These are phyloP conservation scores for Myathropa florea DNA, from an alignment of 2,888 invertebrate species.

Conservation along the genomic window DNA sequence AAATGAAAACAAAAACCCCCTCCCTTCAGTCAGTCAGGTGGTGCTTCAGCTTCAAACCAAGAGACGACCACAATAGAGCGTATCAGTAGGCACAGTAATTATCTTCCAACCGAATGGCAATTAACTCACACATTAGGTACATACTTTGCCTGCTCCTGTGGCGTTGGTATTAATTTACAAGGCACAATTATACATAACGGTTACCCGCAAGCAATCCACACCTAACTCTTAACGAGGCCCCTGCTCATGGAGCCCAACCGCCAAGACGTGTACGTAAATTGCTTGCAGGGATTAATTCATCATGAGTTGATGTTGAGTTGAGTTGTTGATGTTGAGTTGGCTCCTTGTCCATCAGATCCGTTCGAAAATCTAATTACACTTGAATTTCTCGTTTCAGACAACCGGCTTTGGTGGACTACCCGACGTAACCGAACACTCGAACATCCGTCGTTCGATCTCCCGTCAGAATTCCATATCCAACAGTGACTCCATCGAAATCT, in stretches of 20 bases:
- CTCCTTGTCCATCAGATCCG: background rate
- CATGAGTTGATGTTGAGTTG: background rate
- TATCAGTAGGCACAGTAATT: slow-evolving; percentile 29
- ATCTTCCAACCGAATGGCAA: slow-evolving; percentile 10
- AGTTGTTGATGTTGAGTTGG: background rate
- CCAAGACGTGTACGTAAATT: slow-evolving; percentile 29
- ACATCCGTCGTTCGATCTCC: slow-evolving; percentile 79
- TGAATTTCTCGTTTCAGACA: slow-evolving; percentile 74
- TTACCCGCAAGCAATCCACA: slow-evolving; percentile 32
- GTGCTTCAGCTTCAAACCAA: background rate
- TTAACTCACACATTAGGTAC: slow-evolving; percentile 17
- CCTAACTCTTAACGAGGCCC: background rate
- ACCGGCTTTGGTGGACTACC: slow-evolving; percentile 80
- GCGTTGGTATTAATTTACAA: slow-evolving; percentile 45
- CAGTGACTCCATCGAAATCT: slow-evolving; percentile 79
- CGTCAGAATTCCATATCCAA: slow-evolving; percentile 80
- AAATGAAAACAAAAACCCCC: background rate
- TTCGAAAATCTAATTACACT: slow-evolving; percentile 16
- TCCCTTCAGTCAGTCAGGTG: background rate
- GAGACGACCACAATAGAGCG: slow-evolving; percentile 6
- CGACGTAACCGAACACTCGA: slow-evolving; percentile 81
- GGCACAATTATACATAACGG: slow-evolving; percentile 32
- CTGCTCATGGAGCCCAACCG: slow-evolving; percentile 1
- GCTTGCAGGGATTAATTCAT: slow-evolving; percentile 44
- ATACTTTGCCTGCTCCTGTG: background rate